Evolutionary conservation across 2,113 vertebrate genomes (phyloP), one percentile per base, ranked within the genome.

Genomic region (Tylochromis polylepis): DNA sequence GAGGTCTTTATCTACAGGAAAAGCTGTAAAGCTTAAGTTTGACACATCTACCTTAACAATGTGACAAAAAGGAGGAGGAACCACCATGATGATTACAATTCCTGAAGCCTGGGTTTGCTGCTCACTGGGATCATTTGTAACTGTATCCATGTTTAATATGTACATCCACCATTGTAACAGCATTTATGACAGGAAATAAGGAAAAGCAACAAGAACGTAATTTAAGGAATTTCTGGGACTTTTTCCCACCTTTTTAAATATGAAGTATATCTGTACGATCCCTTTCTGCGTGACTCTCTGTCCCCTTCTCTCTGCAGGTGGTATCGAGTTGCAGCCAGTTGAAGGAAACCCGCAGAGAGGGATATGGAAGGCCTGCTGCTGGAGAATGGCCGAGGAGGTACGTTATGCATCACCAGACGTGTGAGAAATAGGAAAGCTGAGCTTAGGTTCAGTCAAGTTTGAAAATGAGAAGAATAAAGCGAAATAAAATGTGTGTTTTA

Each of bases 361-460:
- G 36, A 97, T 99, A 93, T 99, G 99, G 99, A 99, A 99, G 96
- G 95, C 96, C 62, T 98, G 98, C 88, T 99, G 98, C 86, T 99
- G 98, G 99, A 97, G 98, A 77, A 97, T 99, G 97, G 97, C 99
- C 75, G 98, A 98, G 91, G 98, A 99, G 96, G 99, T 99, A 58
- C 2, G 5, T 60, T 22, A 41, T 99, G 49, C 5, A 14, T 67
- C 22, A 38, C 53, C 22, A 56, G 29, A 20, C 34, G 20, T 20
- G 31, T 29, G 67, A 72, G 22, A 72, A 72, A 72, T 49, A 18
- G 49, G 11, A 53, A 51, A 34, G 2, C 53, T 24, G 38, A 49
- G 27, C 16, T 59, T 43, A 7, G 16, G 4, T 59, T 81, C 16
- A 31, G 7, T 29, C 3, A 60, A 49, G n/a, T 27, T 22, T 46